Conservation (phyloP, 2,113 vertebrate species). For the Lanius collurio region DNA sequence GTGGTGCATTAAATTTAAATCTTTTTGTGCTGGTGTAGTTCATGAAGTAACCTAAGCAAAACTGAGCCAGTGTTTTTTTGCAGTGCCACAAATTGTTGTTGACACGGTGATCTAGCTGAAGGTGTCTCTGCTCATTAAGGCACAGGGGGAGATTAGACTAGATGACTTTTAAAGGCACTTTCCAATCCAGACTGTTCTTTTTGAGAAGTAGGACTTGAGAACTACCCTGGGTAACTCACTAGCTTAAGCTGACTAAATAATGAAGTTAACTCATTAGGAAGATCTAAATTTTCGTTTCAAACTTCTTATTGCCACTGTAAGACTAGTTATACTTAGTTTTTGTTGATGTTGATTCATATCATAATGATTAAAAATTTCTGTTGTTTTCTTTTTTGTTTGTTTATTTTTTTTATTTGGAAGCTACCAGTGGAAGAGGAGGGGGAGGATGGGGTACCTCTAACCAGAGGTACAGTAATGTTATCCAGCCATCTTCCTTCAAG, state of each 20-base stretch:
- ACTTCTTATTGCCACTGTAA: neutral
- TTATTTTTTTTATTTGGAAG: slow-evolving; percentile 33
- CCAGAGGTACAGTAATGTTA: slow-evolving; percentile 71
- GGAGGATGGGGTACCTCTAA: slow-evolving; percentile 45
- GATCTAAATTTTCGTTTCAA: rapidly evolving
- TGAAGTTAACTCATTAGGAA: neutral
- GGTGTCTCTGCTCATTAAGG: neutral
- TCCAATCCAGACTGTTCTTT: neutral
- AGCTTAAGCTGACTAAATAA: neutral
- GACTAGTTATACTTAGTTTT: neutral
- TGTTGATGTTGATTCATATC: neutral
- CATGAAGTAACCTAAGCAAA: neutral
- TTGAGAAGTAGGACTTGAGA: neutral
- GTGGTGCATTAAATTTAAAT: rapidly evolving
- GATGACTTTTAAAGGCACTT: neutral
- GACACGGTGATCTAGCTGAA: neutral
- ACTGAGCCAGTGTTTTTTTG: neutral
- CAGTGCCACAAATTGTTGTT: rapidly evolving
- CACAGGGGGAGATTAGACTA: neutral
- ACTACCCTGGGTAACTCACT: neutral
- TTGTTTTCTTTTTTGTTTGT: neutral
- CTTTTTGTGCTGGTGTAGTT: neutral
- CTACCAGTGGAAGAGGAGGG: slow-evolving; percentile 51
- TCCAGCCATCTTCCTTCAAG: slow-evolving; percentile 82
- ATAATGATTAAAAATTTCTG: neutral